These are phyloP conservation scores for Platichthys flesus DNA, from an alignment of 2,113 vertebrate species.

Conservation along the genomic window DNA sequence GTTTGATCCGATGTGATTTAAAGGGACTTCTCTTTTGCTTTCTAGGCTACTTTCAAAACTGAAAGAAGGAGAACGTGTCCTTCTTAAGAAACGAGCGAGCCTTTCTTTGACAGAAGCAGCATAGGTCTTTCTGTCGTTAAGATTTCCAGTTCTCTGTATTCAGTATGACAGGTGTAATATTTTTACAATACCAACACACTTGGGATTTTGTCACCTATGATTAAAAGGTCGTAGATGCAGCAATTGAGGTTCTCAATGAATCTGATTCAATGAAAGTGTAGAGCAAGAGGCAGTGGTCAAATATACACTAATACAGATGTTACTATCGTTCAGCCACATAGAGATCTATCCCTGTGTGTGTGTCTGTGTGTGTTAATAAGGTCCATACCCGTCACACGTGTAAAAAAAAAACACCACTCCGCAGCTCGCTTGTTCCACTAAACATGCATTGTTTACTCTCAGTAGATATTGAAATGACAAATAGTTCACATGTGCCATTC, in stretches of 20 bases:
- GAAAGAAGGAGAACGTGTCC: slow-evolving; percentile 12
- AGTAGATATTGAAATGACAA: slow-evolving; percentile 2
- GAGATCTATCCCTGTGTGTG: slow-evolving; percentile 22
- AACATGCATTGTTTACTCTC: slow-evolving; percentile 24
- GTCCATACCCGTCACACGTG: slow-evolving; percentile 10
- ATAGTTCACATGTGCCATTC: slow-evolving; percentile 28
- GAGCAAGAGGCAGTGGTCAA: slow-evolving; percentile 21
- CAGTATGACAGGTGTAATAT: slow-evolving; percentile 11
- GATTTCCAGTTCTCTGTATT: slow-evolving; percentile 26
- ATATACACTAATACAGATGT: slow-evolving; percentile 30
- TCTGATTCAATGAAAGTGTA: background rate
- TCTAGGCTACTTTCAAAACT: slow-evolving; percentile 21
- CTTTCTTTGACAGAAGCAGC: slow-evolving; percentile 25
- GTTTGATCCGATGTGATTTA: slow-evolving; percentile 40
- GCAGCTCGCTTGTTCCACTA: slow-evolving; percentile 3
- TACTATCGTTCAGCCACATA: slow-evolving; percentile 30
- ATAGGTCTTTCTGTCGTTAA: slow-evolving; percentile 16
- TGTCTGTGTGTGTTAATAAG: slow-evolving; percentile 19
- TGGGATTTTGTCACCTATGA: slow-evolving; percentile 15
- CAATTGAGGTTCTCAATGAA: background rate
- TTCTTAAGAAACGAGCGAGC: slow-evolving; percentile 26
- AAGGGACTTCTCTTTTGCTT: slow-evolving; percentile 47
- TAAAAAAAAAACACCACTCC: slow-evolving; percentile 35
- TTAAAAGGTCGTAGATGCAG: slow-evolving; percentile 1
- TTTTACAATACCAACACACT: slow-evolving; percentile 22